These are phyloP conservation scores for Sarcophaga subvicina DNA, from an alignment of 2,888 invertebrate genomes.

Conservation along the genomic window DNA sequence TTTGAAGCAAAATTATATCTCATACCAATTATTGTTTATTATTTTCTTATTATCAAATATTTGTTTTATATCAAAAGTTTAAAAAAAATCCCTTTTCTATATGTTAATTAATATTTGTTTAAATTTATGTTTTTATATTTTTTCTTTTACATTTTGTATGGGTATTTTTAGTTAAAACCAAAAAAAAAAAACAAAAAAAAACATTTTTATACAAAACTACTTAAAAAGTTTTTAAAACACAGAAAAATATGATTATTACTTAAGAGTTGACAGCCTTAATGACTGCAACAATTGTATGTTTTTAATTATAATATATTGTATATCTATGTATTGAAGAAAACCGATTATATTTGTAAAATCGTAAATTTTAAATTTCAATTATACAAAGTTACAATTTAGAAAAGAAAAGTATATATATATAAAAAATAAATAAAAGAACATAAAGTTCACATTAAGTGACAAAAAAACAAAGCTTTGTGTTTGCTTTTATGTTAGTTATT, in stretches of 20 bases:
- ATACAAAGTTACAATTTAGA: constrained; percentile 17
- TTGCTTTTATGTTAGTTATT: not conserved
- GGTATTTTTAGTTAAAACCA: constrained; percentile 13
- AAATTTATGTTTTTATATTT: constrained; percentile 30
- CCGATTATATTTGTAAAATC: constrained; percentile 41
- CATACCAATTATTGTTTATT: constrained; percentile 24
- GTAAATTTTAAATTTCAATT: not conserved
- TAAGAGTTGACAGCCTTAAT: constrained; percentile 30
- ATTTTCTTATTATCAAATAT: constrained; percentile 13
- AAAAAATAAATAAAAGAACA: constrained; percentile 28
- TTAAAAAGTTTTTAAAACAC: constrained; percentile 26
- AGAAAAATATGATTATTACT: constrained; percentile 27
- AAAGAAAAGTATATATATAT: constrained; percentile 29
- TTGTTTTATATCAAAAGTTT: constrained; percentile 21
- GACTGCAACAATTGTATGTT: constrained; percentile 41
- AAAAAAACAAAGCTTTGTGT: constrained; percentile 20
- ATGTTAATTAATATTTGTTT: constrained; percentile 29
- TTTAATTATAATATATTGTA: constrained; percentile 38
- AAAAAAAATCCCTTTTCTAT: constrained; percentile 21
- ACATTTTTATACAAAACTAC: constrained; percentile 44
- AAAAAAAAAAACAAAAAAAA: not conserved
- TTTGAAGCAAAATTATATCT: not conserved
- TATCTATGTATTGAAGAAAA: constrained; percentile 47
- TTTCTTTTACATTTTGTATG: constrained; percentile 49
- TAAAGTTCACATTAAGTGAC: constrained; percentile 48